These are phyloP conservation scores for Chauna torquata DNA, from an alignment of 2,113 vertebrate genomes.

Conservation along the genomic window DNA sequence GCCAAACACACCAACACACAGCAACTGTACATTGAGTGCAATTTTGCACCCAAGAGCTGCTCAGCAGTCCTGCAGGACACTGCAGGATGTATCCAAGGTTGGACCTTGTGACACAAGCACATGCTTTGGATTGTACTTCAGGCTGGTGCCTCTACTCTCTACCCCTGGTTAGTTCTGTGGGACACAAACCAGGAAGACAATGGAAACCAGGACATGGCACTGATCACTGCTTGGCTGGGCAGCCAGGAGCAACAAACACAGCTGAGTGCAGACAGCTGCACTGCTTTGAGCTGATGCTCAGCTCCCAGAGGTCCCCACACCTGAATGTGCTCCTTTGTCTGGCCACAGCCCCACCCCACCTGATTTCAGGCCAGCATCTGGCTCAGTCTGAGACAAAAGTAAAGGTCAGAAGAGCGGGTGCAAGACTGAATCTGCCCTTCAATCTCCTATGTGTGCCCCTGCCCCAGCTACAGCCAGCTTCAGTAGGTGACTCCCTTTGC, in stretches of 20 bases:
- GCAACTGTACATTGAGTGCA: background rate
- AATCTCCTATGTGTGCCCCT: background rate
- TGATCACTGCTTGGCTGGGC: accelerated
- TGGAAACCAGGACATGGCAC: background rate
- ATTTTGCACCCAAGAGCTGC: background rate
- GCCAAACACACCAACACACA: background rate
- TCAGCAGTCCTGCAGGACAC: background rate
- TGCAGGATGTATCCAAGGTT: background rate
- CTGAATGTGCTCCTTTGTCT: background rate
- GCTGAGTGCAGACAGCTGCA: background rate
- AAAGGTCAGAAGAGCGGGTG: background rate
- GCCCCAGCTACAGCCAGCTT: background rate
- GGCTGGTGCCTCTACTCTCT: background rate
- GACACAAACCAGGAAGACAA: background rate
- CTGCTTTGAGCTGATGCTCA: accelerated
- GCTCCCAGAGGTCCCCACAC: background rate
- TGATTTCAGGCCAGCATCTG: background rate
- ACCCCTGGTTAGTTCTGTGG: background rate
- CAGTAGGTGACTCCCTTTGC: background rate
- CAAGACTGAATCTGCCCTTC: background rate
- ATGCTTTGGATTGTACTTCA: accelerated
- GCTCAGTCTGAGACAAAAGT: background rate
- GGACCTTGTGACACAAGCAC: background rate
- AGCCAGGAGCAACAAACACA: background rate
- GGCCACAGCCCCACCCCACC: background rate